Conservation (phyloP, 2,113 vertebrate species). For the Psilopogon haemacephalus region DNA sequence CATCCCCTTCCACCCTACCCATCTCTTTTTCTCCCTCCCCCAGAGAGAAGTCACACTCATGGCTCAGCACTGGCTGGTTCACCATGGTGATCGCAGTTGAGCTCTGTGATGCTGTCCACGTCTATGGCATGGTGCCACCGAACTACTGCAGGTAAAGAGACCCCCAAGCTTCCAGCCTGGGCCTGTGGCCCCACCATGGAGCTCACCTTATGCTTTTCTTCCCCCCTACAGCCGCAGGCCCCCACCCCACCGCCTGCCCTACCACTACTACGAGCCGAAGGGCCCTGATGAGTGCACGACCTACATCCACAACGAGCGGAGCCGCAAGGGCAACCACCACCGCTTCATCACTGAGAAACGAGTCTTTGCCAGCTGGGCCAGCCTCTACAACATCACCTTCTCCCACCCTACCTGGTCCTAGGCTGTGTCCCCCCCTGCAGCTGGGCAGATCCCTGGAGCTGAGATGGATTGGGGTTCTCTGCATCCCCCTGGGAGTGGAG, state of each 20-base stretch:
- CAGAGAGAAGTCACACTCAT: constrained; percentile 92
- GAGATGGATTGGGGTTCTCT: neutral
- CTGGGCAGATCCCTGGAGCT: neutral
- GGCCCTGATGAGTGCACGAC: constrained; percentile 90
- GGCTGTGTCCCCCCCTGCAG: neutral
- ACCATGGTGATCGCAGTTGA: constrained; percentile 97
- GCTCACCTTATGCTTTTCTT: neutral
- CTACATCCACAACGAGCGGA: constrained; percentile 90
- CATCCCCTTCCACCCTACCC: accelerated
- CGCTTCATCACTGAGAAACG: constrained; percentile 97
- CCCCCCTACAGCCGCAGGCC: constrained; percentile 68
- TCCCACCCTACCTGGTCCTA: constrained; percentile 86
- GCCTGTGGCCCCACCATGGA: accelerated
- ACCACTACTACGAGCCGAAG: constrained; percentile 97
- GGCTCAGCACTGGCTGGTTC: constrained; percentile 99
- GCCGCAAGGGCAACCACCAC: constrained; percentile 90
- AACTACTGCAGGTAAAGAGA: constrained; percentile 87
- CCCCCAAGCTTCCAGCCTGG: accelerated
- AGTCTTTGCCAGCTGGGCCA: constrained; percentile 93
- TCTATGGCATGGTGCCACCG: constrained; percentile 96
- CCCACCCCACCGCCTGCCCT: constrained; percentile 83
- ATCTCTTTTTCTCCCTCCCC: neutral
- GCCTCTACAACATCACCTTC: constrained; percentile 94
- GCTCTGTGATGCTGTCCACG: constrained; percentile 90
- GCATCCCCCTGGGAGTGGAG: neutral